Percentiles rank a stretch among this genome's conserved stretches.
phyloP scores from a whole-genome alignment of 2,888 invertebrate genomes.

The Coelopa pilipes region DNA sequence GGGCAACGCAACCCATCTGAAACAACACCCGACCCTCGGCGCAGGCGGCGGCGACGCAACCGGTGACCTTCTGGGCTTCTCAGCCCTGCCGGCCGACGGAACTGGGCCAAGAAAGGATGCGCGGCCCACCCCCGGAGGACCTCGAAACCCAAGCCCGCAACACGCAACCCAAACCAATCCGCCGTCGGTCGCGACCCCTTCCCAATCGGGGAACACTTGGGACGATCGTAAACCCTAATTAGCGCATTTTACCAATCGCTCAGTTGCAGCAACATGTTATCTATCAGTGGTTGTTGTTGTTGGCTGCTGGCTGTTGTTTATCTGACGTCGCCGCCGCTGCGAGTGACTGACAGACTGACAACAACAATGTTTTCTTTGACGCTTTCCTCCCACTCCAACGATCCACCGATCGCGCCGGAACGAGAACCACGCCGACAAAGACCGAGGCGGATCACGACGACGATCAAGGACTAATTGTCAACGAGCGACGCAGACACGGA shows the following conservation, averaged over 20 bases:
- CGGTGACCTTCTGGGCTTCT: background rate
- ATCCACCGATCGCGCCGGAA: conserved; percentile 14
- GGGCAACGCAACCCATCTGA: conserved; percentile 16
- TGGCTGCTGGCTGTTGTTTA: background rate
- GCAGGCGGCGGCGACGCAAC: background rate
- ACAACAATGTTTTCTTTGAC: conserved; percentile 47
- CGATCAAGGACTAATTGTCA: conserved; percentile 48
- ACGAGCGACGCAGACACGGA: conserved; percentile 22
- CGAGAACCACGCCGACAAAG: conserved; percentile 43
- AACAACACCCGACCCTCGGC: conserved; percentile 20
- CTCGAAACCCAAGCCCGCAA: conserved; percentile 6
- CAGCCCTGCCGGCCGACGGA: conserved; percentile 26
- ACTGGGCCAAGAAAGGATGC: conserved; percentile 30
- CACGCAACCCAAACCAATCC: conserved; percentile 1
- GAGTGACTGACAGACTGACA: conserved; percentile 12
- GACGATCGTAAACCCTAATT: conserved; percentile 42
- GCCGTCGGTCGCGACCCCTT: background rate
- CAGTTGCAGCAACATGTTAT: background rate
- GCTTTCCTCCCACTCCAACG: conserved; percentile 31
- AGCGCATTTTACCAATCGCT: conserved; percentile 39
- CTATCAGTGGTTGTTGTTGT: conserved; percentile 24
- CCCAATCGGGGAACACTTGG: conserved; percentile 14
- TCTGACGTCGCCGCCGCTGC: background rate
- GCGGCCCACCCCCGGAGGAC: background rate
- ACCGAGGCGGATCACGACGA: conserved; percentile 12